These are phyloP conservation scores for Helicolenus hilgendorfi DNA, from an alignment of 2,797 vertebrate genomes.

Conservation along the genomic window DNA sequence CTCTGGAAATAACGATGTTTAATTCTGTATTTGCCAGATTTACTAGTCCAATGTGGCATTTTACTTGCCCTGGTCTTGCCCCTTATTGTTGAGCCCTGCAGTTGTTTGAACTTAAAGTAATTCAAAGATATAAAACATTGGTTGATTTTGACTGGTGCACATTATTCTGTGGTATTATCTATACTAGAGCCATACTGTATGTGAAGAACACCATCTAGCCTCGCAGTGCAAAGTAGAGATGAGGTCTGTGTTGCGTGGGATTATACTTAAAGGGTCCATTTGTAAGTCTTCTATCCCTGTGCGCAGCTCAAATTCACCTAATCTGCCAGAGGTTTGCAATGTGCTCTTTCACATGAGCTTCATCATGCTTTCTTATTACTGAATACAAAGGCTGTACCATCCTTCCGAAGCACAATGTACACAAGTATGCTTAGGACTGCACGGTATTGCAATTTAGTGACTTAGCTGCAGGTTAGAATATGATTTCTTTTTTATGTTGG, in stretches of 20 bases:
- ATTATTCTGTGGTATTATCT: constrained; percentile 1
- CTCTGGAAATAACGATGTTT: too few relatives aligned
- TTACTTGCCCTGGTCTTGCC: too few relatives aligned
- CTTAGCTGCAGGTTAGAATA: not conserved
- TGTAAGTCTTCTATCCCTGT: not conserved
- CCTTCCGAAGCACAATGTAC: not conserved
- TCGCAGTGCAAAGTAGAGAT: not conserved
- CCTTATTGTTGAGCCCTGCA: not conserved
- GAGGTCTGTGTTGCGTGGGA: not conserved
- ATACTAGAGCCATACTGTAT: not conserved
- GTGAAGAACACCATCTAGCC: not conserved
- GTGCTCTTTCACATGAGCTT: not conserved
- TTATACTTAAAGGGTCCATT: constrained; percentile 12
- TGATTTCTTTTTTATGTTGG: not conserved
- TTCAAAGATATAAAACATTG: constrained; percentile 12
- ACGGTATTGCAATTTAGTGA: not conserved
- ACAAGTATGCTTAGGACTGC: not conserved
- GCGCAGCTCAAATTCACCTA: constrained; percentile 5
- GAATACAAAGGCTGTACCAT: not conserved
- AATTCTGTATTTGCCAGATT: too few relatives aligned
- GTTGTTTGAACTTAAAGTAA: not conserved
- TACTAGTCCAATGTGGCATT: too few relatives aligned
- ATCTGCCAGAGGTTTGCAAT: constrained; percentile 8
- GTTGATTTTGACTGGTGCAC: constrained; percentile 6
- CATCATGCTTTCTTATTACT: not conserved